These are phyloP conservation scores for Heterohyrax brucei DNA, from an alignment of 2,797 vertebrate genomes.

Conservation along the genomic window DNA sequence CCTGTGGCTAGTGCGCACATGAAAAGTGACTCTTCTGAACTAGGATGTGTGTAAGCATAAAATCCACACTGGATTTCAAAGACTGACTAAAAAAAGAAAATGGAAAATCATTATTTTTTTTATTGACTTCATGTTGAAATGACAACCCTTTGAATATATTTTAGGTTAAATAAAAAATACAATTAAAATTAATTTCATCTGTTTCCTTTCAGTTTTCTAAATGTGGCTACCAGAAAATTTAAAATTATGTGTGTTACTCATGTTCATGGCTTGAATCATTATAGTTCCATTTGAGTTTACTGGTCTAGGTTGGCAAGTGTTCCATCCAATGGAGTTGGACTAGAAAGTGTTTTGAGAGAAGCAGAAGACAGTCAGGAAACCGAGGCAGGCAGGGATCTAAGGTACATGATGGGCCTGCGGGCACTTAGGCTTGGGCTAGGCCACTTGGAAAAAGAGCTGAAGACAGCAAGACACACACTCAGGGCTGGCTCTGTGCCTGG, in stretches of 20 bases:
- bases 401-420: not conserved
- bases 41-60: not conserved
- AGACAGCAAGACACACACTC: not conserved
- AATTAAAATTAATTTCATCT: constrained; percentile 59
- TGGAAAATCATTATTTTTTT: not conserved
- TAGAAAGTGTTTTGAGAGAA: not conserved
- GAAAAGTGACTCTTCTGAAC: not conserved
- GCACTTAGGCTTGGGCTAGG: not conserved
- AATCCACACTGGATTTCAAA: constrained; percentile 4
- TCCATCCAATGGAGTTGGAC: not conserved
- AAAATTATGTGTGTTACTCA: not conserved
- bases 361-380: not conserved
- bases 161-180: constrained; percentile 56
- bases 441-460: not conserved
- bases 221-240: not conserved
- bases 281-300: not conserved
- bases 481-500: not conserved
- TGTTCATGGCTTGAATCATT: not conserved
- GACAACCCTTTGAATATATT: not conserved
- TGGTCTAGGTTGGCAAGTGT: not conserved
- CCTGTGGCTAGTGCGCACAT: not conserved
- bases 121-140: constrained; percentile 21
- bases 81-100: not conserved
- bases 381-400: not conserved
- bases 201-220: constrained; percentile 3